Evolutionary conservation across 30 jellyfish, hydroid and myxozoan genomes (phyloP).

Genomic region (Phacellophora camtschatica): DNA sequence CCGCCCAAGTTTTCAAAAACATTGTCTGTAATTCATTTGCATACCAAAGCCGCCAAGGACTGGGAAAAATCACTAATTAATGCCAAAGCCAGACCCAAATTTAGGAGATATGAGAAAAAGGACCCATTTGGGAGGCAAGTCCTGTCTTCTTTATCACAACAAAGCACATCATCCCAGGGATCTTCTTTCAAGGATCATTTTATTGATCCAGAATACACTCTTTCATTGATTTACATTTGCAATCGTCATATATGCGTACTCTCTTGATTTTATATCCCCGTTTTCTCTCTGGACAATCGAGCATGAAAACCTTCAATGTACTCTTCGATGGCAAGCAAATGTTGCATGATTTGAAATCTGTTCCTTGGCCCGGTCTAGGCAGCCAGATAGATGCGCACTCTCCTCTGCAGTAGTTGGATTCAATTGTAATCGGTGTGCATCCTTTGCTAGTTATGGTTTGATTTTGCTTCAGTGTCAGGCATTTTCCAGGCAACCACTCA

Average conservation of each 20-base stretch:
- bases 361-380: constrained; percentile 33
- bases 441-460: constrained; percentile 58
- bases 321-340: constrained; percentile 44
- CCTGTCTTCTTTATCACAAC: too few relatives aligned
- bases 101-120: too few relatives aligned
- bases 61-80: too few relatives aligned
- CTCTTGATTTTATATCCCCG: constrained; percentile 34
- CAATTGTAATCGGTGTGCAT: constrained; percentile 37
- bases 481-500: constrained; percentile 35
- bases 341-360: constrained; percentile 54
- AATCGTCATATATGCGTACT: constrained; percentile 11
- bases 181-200: too few relatives aligned
- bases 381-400: constrained; percentile 65
- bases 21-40: too few relatives aligned
- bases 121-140: too few relatives aligned
- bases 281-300: constrained; percentile 42
- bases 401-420: constrained; percentile 43
- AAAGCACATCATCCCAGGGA: too few relatives aligned
- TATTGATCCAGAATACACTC: too few relatives aligned
- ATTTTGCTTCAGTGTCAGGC: constrained; percentile 19
- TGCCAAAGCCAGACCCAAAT: too few relatives aligned
- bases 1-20: too few relatives aligned
- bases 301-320: not conserved
- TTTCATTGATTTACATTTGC: constrained; percentile 57
- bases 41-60: too few relatives aligned